Evolutionary conservation across 2,888 invertebrate species (phyloP).

Genomic region (Drosophila recens): DNA sequence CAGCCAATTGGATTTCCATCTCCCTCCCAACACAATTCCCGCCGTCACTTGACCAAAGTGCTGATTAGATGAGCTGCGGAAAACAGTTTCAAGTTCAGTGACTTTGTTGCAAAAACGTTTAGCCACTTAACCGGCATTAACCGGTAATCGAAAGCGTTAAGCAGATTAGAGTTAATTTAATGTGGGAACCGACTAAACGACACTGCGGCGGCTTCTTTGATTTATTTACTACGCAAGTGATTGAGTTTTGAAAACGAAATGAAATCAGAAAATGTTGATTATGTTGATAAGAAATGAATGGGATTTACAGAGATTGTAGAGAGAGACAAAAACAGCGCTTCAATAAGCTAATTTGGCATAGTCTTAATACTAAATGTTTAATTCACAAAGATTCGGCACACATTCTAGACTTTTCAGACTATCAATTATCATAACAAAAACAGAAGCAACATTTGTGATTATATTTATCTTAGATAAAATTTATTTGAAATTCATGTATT

Average conservation of each 20-base stretch:
- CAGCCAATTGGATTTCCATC: conserved; percentile 1
- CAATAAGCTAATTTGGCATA: background rate
- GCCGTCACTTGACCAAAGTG: conserved; percentile 1
- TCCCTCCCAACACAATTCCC: background rate
- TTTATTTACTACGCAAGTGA: conserved; percentile 10
- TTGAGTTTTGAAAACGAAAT: background rate
- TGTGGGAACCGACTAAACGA: conserved; percentile 7
- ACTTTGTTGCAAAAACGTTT: conserved; percentile 39
- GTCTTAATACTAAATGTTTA: too few relatives aligned
- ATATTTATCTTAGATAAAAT: too few relatives aligned
- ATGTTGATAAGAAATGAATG: background rate
- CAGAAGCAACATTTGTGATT: too few relatives aligned
- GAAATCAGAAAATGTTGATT: background rate
- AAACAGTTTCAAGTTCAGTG: conserved; percentile 63
- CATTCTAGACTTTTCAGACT: too few relatives aligned
- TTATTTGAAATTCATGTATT: too few relatives aligned
- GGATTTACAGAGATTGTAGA: background rate
- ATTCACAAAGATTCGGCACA: too few relatives aligned
- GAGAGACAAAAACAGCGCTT: background rate
- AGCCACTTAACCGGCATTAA: conserved; percentile 41
- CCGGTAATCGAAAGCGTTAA: conserved; percentile 44
- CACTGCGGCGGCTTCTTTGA: conserved; percentile 1
- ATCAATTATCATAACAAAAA: too few relatives aligned
- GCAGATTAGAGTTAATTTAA: conserved; percentile 20
- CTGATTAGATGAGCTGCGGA: conserved; percentile 5